phyloP scores from a whole-genome alignment of 1,140 invertebrate genomes.

The Cotesia glomerata region DNA sequence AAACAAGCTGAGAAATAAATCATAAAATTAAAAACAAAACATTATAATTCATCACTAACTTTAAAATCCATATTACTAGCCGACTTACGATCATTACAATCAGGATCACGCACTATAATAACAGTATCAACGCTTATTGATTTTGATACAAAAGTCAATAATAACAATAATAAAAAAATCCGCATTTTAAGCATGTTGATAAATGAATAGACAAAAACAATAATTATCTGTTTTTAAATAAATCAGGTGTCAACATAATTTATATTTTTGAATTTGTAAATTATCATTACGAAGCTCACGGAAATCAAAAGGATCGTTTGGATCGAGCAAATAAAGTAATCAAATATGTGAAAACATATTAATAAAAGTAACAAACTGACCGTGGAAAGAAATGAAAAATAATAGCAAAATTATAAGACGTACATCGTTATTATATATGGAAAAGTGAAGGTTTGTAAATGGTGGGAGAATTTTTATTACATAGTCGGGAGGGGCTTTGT shows the following conservation, averaged over 20 bases:
- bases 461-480: conserved; percentile 45
- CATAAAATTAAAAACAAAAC: conserved; percentile 21
- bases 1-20: conserved; percentile 71
- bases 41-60: conserved; percentile 5
- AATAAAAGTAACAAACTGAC: conserved; percentile 14
- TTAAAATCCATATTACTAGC: neutral
- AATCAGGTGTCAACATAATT: neutral
- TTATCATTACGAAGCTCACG: neutral
- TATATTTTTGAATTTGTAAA: neutral
- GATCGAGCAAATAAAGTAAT: neutral
- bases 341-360: neutral
- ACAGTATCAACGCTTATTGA: conserved; percentile 22
- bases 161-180: conserved; percentile 10
- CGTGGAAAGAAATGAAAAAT: conserved; percentile 40
- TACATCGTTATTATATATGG: conserved; percentile 49
- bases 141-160: conserved; percentile 6
- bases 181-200: neutral
- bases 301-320: neutral
- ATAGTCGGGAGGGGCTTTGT: conserved; percentile 34
- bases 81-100: conserved; percentile 36
- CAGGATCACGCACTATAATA: conserved; percentile 30
- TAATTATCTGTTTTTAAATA: neutral
- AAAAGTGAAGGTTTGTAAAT: conserved; percentile 51
- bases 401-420: conserved; percentile 41
- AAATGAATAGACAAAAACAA: neutral